Conservation (phyloP, 2,797 vertebrate genomes). For the Jordanella pulchra region DNA sequence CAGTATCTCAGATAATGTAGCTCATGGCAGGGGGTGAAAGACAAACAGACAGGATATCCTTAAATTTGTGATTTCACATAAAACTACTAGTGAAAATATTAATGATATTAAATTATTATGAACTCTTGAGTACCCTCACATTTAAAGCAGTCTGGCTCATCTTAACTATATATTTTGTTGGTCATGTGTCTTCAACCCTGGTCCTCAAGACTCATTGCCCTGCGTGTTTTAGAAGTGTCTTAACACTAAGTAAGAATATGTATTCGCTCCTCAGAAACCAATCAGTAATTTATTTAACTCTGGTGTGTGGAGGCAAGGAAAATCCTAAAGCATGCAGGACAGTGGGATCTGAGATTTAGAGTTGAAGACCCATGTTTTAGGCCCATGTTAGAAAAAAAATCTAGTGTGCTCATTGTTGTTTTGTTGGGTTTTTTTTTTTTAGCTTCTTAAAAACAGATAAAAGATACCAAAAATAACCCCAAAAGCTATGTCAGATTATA, state of each 20-base stretch:
- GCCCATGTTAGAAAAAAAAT: slow-evolving; percentile 23
- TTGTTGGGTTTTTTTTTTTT: background rate
- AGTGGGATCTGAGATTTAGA: too few relatives aligned
- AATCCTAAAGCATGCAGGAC: too few relatives aligned
- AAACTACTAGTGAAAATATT: slow-evolving; percentile 37
- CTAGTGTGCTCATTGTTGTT: slow-evolving; percentile 16
- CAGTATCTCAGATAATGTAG: slow-evolving; percentile 61
- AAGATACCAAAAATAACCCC: background rate
- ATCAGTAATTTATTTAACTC: too few relatives aligned
- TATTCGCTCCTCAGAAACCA: too few relatives aligned
- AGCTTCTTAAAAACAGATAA: background rate
- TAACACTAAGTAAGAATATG: too few relatives aligned
- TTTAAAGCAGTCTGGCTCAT: slow-evolving; percentile 27
- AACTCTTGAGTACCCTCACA: slow-evolving; percentile 16
- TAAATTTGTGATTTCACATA: slow-evolving; percentile 31
- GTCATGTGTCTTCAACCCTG: too few relatives aligned
- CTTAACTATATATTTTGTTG: slow-evolving; percentile 8
- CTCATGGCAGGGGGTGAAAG: slow-evolving; percentile 38
- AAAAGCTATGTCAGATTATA: too few relatives aligned
- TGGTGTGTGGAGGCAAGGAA: too few relatives aligned
- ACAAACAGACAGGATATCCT: slow-evolving; percentile 25
- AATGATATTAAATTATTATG: slow-evolving; percentile 22
- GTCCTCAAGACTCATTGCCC: too few relatives aligned
- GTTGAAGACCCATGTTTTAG: too few relatives aligned
- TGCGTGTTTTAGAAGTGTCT: too few relatives aligned